Evolutionary conservation across 1,140 invertebrate genomes (phyloP).

Genomic region (Cylas formicarius): DNA sequence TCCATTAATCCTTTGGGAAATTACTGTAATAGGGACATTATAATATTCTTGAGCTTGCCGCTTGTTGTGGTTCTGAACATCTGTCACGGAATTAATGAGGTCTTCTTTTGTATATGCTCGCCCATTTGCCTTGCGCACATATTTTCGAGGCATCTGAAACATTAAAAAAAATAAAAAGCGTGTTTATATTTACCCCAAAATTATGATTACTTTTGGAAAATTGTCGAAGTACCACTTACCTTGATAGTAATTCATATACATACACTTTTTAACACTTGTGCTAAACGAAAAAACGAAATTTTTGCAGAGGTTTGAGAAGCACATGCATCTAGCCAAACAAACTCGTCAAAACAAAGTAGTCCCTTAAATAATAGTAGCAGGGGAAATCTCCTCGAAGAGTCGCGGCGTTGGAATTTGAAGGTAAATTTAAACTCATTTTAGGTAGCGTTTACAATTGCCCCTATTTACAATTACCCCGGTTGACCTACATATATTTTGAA

Average conservation of each 20-base stretch:
- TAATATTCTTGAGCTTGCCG: constrained; percentile 10
- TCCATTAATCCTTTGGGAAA: constrained; percentile 16
- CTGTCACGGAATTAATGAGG: constrained; percentile 5
- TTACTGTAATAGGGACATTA: constrained; percentile 14
- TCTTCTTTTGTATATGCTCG: constrained; percentile 8
- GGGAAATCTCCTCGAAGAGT: too few relatives aligned
- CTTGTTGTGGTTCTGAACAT: constrained; percentile 18
- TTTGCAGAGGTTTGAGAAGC: background rate
- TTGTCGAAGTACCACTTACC: constrained; percentile 1
- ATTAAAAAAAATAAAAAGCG: background rate
- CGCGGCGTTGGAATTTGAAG: too few relatives aligned
- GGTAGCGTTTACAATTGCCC: too few relatives aligned
- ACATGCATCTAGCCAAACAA: too few relatives aligned
- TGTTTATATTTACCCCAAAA: constrained; percentile 13
- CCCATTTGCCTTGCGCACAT: constrained; percentile 11
- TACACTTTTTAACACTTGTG: background rate
- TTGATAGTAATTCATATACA: background rate
- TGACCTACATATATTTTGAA: too few relatives aligned
- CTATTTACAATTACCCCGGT: constrained; percentile 13
- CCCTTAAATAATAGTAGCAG: constrained; percentile 5
- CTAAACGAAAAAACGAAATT: constrained; percentile 8
- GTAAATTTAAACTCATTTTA: too few relatives aligned
- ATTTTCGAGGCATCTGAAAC: constrained; percentile 12
- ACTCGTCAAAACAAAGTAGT: background rate
- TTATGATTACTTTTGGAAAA: constrained; percentile 7